Evolutionary conservation across 2,797 vertebrate genomes (phyloP).

Genomic region (Capromys pilorides): DNA sequence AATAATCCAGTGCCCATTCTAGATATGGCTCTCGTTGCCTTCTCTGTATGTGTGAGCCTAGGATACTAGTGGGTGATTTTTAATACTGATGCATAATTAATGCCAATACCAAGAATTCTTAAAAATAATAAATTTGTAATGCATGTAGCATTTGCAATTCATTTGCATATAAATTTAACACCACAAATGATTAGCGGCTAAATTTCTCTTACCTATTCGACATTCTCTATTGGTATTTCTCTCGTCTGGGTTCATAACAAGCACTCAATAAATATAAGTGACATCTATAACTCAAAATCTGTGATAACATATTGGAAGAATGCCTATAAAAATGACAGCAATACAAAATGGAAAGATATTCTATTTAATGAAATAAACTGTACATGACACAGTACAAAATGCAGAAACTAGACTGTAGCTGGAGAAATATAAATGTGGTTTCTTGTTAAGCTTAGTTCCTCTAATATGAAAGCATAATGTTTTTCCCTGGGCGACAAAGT

Average conservation of each 20-base stretch:
- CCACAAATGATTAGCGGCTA: neutral
- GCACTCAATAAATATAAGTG: slow-evolving; percentile 14
- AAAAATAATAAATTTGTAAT: slow-evolving; percentile 40
- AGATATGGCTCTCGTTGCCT: neutral
- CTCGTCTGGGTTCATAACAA: neutral
- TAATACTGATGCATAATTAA: slow-evolving; percentile 24
- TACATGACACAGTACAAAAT: slow-evolving; percentile 13
- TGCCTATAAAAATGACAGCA: slow-evolving; percentile 16
- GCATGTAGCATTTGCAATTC: neutral
- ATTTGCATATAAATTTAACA: slow-evolving; percentile 12
- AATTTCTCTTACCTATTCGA: neutral
- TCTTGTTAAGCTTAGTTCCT: slow-evolving; percentile 10
- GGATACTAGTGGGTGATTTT: neutral
- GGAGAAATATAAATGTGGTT: slow-evolving; percentile 21
- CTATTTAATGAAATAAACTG: slow-evolving; percentile 45
- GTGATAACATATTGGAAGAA: neutral
- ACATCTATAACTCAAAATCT: slow-evolving; percentile 30
- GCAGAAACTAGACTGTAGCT: neutral
- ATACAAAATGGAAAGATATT: neutral
- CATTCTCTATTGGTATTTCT: neutral
- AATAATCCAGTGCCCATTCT: neutral
- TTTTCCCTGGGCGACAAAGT: neutral
- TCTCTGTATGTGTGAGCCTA: neutral
- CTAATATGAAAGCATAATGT: slow-evolving; percentile 17
- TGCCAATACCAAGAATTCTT: neutral